phyloP scores from a whole-genome alignment of 2,113 vertebrate species.

The Uropsilus gracilis region DNA sequence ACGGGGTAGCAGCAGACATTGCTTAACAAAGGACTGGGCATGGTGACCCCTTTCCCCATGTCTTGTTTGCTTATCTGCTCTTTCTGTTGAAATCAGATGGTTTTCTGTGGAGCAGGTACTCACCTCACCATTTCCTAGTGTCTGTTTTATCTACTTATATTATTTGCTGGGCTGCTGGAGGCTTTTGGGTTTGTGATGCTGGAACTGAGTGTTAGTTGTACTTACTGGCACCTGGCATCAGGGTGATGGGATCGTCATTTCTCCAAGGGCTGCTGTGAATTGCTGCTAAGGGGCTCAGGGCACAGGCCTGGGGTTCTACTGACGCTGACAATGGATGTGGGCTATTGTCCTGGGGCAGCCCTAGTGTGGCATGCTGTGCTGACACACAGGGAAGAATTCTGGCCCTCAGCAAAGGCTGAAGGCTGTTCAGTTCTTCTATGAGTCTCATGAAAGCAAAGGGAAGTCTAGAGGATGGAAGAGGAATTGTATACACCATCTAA shows the following conservation, averaged over 20 bases:
- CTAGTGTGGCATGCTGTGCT: too few species aligned
- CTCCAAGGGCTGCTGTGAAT: background rate
- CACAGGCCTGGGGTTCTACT: background rate
- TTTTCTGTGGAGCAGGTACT: background rate
- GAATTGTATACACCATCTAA: background rate
- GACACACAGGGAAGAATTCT: background rate
- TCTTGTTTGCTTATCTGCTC: background rate
- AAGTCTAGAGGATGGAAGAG: background rate
- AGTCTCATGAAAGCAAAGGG: background rate
- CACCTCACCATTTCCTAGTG: background rate
- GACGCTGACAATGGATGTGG: fast-evolving
- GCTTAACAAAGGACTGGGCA: background rate
- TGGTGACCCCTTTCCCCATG: background rate
- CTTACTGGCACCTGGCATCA: background rate
- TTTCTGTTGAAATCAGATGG: background rate
- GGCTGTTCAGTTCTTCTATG: background rate
- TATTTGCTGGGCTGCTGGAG: background rate
- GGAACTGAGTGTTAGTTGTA: background rate
- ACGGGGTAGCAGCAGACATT: background rate
- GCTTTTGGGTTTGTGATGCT: background rate
- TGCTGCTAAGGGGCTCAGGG: background rate
- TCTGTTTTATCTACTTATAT: background rate
- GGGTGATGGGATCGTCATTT: background rate
- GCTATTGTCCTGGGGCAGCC: background rate
- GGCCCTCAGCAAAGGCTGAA: background rate